Evolutionary conservation across 2,797 vertebrate genomes (phyloP), one percentile per base, ranked within the genome.

Genomic region (Tympanoctomys barrerae): DNA sequence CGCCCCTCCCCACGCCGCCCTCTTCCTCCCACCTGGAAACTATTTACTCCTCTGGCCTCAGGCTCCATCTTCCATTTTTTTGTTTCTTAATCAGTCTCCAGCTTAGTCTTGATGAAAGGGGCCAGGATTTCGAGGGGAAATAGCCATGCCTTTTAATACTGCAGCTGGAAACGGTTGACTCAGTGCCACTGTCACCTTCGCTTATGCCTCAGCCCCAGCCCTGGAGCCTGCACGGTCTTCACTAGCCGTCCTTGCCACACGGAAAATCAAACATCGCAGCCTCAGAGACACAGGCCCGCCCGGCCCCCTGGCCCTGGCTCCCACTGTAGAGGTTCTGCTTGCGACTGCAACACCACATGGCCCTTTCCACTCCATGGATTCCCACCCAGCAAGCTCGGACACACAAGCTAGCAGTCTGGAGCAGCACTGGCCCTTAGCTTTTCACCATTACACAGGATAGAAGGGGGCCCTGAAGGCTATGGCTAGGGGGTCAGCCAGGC

Each of bases 91-190:
- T 96, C 94, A 94, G 77, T 95, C 88, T 80, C 95, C 96, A 91
- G 78, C 66, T 92, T 94, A 54, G 86, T 62, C 94, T 94, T 95
- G 94, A 95, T 92, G 95, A 97, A 97, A 96, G 87, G 82, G 87
- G 80, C 78, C 1, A 0, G 78, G 73, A 39, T 89, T 61, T 49
- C 62, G 13, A 77, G 79, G 87, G 75, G 89, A 94, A 94, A 89
- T 54, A 83, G 68, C 79, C 70, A 0, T 5, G 21, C 24, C 85
- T 97, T 95, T 95, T 79, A 95, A 95, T 95, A 95, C 90, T 94
- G 90, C 90, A 94, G 95, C 96, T 97, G 97, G 95, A 97, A 96
- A 83, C 28, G 7, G 91, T 93, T 97, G 95, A 95, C 92, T 77
- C 0, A 8, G 90, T 54, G 92, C 89, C 88, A 54, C 84, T 1